phyloP scores from a whole-genome alignment of 2,888 invertebrate species.

The Ormyrus pomaceus region DNA sequence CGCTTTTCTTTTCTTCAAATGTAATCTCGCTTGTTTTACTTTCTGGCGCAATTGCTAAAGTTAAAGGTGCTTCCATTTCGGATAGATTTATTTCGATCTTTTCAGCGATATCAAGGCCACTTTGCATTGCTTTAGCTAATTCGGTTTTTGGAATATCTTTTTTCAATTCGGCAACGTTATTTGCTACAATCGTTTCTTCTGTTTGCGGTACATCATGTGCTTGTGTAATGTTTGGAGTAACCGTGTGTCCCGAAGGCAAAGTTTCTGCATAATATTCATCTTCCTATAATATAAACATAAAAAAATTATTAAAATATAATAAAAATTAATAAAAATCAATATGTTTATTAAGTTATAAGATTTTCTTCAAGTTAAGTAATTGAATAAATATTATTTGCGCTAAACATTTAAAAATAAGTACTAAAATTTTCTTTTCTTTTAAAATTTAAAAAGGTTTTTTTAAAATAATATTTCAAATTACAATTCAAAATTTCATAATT shows the following conservation, averaged over 20 bases:
- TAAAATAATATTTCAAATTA: slow-evolving; percentile 13
- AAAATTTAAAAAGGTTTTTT: background rate
- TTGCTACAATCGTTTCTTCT: slow-evolving; percentile 67
- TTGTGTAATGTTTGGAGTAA: slow-evolving; percentile 58
- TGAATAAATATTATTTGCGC: too few species aligned
- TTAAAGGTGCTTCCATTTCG: slow-evolving; percentile 78
- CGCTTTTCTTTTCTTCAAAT: slow-evolving; percentile 79
- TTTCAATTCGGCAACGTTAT: slow-evolving; percentile 67
- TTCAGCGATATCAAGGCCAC: slow-evolving; percentile 75
- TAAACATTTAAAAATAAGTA: background rate
- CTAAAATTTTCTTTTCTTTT: background rate
- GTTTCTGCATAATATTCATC: slow-evolving; percentile 64
- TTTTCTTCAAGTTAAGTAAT: too few species aligned
- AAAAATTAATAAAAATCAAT: background rate
- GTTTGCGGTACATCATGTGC: slow-evolving; percentile 70
- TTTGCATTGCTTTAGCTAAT: slow-evolving; percentile 71
- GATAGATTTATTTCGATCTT: slow-evolving; percentile 76
- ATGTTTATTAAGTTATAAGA: background rate
- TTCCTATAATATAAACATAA: slow-evolving; percentile 59
- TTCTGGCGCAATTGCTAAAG: slow-evolving; percentile 76
- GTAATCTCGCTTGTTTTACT: slow-evolving; percentile 77
- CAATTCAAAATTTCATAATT: too few species aligned
- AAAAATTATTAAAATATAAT: slow-evolving; percentile 33
- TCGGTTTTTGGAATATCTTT: slow-evolving; percentile 69
- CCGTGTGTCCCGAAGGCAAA: slow-evolving; percentile 59